phyloP scores from a whole-genome alignment of 1,140 invertebrate species.

The Adelges cooleyi region DNA sequence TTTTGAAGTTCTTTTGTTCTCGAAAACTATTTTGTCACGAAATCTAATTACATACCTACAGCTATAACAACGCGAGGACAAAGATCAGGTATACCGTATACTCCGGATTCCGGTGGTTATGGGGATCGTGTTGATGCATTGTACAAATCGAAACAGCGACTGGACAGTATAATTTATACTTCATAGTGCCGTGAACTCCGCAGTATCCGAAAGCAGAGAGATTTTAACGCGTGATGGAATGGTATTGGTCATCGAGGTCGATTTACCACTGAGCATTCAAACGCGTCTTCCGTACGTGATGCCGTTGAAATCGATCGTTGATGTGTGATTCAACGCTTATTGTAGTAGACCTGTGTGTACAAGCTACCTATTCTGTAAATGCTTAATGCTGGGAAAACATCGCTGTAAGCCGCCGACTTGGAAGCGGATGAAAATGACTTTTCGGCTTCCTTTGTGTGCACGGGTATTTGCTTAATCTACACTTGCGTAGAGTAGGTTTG shows the following conservation, averaged over 20 bases:
- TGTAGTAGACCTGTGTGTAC: no score
- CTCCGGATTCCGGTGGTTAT: neutral
- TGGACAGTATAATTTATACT: neutral
- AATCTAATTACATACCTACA: neutral
- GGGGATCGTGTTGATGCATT: neutral
- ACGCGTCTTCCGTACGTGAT: slow-evolving; percentile 13
- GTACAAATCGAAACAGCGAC: neutral
- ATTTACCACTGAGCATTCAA: neutral
- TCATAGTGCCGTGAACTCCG: neutral
- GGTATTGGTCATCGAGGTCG: slow-evolving; percentile 16
- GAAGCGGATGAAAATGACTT: no score
- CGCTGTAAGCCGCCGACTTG: no score
- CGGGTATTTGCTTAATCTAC: slow-evolving; percentile 1
- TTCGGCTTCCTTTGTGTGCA: no score
- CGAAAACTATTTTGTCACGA: neutral
- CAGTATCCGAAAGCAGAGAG: neutral
- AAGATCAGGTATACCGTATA: neutral
- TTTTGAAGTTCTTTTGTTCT: neutral
- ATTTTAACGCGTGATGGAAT: slow-evolving; percentile 11
- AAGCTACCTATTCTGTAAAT: no score
- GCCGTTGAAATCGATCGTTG: slow-evolving; percentile 16
- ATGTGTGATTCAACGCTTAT: neutral
- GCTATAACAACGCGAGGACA: neutral
- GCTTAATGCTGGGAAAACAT: no score
- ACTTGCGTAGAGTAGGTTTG: neutral